Evolutionary conservation across 2,888 invertebrate genomes (phyloP), one percentile per base, ranked within the genome.

Genomic region (Protophormia terraenovae): DNA sequence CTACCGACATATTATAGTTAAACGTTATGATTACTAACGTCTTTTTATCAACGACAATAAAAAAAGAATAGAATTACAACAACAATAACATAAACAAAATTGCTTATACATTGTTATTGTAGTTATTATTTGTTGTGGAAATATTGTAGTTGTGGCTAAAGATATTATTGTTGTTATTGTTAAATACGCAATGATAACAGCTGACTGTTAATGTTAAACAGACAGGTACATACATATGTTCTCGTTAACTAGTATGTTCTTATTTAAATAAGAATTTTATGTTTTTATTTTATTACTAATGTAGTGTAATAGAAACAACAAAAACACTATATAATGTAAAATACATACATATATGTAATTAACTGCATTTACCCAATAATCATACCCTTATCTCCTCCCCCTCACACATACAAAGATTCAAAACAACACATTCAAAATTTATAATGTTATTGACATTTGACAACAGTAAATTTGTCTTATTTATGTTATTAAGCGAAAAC

Each of bases 1-100:
- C 35, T 24, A 29, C 8, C n/a, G n/a, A 12, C 29, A 32, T 10
- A 45, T 47, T 27, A 50, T 41, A 71, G 60, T 62, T 60, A 62
- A 79, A 41, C 24, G 6, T 50, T 60, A 35, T 67, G 47, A 78
- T 60, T 60, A 24, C 60, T 62, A 47, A 60, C 22, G 16, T 5
- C 47, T 38, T 60, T 47, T 69, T 67, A 58, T 67, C 76, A 67
- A 4, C 27, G 77, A 77, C 60, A 77, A 77, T 16, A 3, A 47
- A 29, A 4, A n/a, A 41, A 1, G 5, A 8, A 41, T n/a, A 41
- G 3, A n/a, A 55, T 7, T 10, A 55, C 27, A 27, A 45, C 14
- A 66, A 45, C 41, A 45, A 45, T 5, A 45, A 27, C 10, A n/a
- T 1, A n/a, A n/a, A n/a, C 14, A 41, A 3, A 41, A 2, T n/a